Conservation (phyloP, 2,113 vertebrate species). For the Promerops cafer region DNA sequence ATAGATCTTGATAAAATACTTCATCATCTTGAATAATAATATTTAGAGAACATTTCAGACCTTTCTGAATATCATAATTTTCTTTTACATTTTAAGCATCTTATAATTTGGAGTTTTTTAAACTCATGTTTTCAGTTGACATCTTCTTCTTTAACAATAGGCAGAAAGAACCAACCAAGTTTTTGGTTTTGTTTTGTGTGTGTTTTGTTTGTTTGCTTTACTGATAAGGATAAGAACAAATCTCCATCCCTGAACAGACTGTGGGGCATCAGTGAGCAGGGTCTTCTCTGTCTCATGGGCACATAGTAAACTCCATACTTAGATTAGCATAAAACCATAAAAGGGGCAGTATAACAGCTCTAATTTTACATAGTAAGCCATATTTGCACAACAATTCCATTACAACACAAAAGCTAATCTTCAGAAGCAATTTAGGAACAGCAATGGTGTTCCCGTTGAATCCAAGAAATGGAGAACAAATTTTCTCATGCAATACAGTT, state of each 20-base stretch:
- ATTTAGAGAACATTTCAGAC: background rate
- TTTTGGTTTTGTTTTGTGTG: background rate
- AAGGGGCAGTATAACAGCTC: constrained; percentile 15
- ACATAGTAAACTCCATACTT: background rate
- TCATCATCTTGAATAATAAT: background rate
- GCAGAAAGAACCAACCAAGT: background rate
- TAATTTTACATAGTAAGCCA: constrained; percentile 58
- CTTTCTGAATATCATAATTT: background rate
- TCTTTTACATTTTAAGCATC: background rate
- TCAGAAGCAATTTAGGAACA: constrained; percentile 61
- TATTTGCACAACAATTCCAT: constrained; percentile 68
- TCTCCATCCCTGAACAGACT: background rate
- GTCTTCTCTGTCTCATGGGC: background rate
- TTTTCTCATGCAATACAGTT: constrained; percentile 35
- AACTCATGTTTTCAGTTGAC: background rate
- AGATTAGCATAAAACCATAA: constrained; percentile 13
- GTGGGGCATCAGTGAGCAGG: constrained; percentile 54
- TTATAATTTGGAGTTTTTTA: background rate
- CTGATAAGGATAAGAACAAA: background rate
- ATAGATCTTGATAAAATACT: background rate
- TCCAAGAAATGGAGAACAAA: constrained; percentile 56
- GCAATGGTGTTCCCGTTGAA: constrained; percentile 50
- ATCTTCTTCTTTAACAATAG: background rate
- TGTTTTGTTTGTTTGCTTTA: background rate
- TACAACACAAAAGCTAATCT: constrained; percentile 61